Percentiles rank a stretch among this genome's conserved stretches.
Conservation (phyloP, 2,888 invertebrate genomes). For the Agriopis aurantiaria region DNA sequence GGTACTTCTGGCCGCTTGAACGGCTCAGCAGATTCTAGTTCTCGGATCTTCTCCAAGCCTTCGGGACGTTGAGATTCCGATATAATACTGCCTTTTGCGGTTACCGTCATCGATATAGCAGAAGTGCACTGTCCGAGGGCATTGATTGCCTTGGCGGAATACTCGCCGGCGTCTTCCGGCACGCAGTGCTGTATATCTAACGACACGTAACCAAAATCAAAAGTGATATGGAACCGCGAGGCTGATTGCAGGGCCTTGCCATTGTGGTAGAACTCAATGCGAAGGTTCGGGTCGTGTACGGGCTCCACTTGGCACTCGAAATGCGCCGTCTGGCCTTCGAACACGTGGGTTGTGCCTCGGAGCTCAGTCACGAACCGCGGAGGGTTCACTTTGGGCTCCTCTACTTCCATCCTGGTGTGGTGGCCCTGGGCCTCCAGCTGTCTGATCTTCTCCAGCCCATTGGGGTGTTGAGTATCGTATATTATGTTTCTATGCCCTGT, state of each 20-base stretch:
- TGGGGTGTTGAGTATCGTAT: slow-evolving; percentile 96
- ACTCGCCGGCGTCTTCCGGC: slow-evolving; percentile 98
- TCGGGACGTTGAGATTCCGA: slow-evolving; percentile 97
- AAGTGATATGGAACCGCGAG: slow-evolving; percentile 96
- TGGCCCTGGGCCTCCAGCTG: slow-evolving; percentile 96
- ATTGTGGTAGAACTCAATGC: slow-evolving; percentile 96
- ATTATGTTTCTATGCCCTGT: slow-evolving; percentile 93
- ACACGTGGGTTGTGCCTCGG: slow-evolving; percentile 94
- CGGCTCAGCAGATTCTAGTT: slow-evolving; percentile 93
- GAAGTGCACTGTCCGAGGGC: slow-evolving; percentile 96
- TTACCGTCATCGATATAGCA: slow-evolving; percentile 92
- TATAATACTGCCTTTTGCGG: slow-evolving; percentile 94
- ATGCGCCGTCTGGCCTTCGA: slow-evolving; percentile 97
- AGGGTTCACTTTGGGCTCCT: slow-evolving; percentile 92
- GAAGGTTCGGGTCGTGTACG: slow-evolving; percentile 95
- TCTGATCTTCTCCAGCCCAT: slow-evolving; percentile 95
- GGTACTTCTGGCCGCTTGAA: slow-evolving; percentile 93
- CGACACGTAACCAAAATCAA: slow-evolving; percentile 99
- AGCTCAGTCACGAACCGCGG: slow-evolving; percentile 95
- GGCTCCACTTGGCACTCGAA: slow-evolving; percentile 98
- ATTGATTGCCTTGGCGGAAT: slow-evolving; percentile 96
- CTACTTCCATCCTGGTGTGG: slow-evolving; percentile 92
- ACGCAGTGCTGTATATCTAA: slow-evolving; percentile 97
- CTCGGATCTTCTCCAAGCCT: slow-evolving; percentile 96
- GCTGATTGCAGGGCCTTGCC: slow-evolving; percentile 96